Evolutionary conservation across 2,113 vertebrate species (phyloP), one percentile per base, ranked within the genome.

Genomic region (Ceratotherium simum): DNA sequence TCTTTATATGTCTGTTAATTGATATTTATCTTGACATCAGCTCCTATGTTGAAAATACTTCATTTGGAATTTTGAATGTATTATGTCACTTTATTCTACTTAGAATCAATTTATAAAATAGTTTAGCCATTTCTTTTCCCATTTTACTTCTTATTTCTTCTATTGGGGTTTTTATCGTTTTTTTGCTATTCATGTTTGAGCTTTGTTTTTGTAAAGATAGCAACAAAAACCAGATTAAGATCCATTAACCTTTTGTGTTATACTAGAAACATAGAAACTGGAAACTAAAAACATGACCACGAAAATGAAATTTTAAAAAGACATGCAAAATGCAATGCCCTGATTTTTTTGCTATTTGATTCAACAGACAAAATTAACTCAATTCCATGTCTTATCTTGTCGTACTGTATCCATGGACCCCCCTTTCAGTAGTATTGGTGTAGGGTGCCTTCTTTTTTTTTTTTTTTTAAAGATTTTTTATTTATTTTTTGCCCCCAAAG

Each of bases 261-360:
- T 80, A 70, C 11, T 91, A 21, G 64, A 81, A 95, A 84, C 46
- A 46, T 65, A 56, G 84, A 88, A 89, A 94, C n/a, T 76, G 67
- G 76, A 82, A 92, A 75, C 42, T 85, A 84, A 93, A 90, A 95
- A 62, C 31, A 91, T 78, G 88, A 87, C 27, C 14, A 73, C 33
- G 76, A 88, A 91, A 95, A 64, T 75, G 29, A 79, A 85, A 81
- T 88, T 95, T 95, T 39, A 84, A 87, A 90, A 93, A 79, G 46
- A 60, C 5, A 70, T 48, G 20, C 27, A 84, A 88, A 89, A 91
- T 94, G 0, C n/a, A 64, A 56, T 42, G 65, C 8, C 9, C 17
- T 13, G 33, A 3, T 82, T 94, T 91, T 91, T 10, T 96, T 95
- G n/a, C 23, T 84, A 58, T 91, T 85, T 21, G 16, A 60, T 94